Base-by-base conservation (phyloP, 2,888 invertebrate genomes). In the Cephus sareptanus region DNA sequence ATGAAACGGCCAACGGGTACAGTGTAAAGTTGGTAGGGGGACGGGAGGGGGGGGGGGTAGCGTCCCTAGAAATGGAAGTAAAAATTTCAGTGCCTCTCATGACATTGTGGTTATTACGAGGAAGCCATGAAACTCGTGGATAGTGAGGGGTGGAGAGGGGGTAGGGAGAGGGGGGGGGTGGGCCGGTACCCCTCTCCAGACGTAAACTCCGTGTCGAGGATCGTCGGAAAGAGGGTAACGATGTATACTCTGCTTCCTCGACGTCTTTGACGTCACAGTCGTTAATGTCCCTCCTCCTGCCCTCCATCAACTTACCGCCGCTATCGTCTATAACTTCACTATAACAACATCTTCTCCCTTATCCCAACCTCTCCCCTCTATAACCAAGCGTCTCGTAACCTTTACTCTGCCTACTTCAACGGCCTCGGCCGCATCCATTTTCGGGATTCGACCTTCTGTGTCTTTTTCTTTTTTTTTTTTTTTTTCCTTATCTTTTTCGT, bases 261-360 rank as follows among this genome's bases (percentile, higher is more conserved):
- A 79, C 73, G 76, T 76, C 76, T 68, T 75, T 79, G 77, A 76
- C 79, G 79, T 79, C 79, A n/a, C 76, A 34, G 31, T 74, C 79
- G 79, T 77, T 75, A 79, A 73, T 73, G 75, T 78, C 70, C 76
- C 68, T 33, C 35, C 75, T 73, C 69, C 73, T 69, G 37, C 73
- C 77, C 78, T 76, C 76, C 56, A 74, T 74, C 79, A 73, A 35
- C 37, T 74, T 71, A 71, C 71, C 71, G 71, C 71, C 71, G 71
- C 71, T 71, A 71, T 71, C 71, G 31, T 71, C 71, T 34, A 71
- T 71, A 71, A 34, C 71, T 71, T 34, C 71, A 34, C 71, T 34
- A 23, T 71, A 71, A 71, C 71, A 71, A 71, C 71, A 71, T 71
- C 71, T 71, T 34, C 71, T 71, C 31, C 71, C 71, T 71, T 34